Percentiles rank a stretch among this genome's conserved stretches.
phyloP scores from a whole-genome alignment of 2,797 vertebrate genomes.

The Notolabrus celidotus region DNA sequence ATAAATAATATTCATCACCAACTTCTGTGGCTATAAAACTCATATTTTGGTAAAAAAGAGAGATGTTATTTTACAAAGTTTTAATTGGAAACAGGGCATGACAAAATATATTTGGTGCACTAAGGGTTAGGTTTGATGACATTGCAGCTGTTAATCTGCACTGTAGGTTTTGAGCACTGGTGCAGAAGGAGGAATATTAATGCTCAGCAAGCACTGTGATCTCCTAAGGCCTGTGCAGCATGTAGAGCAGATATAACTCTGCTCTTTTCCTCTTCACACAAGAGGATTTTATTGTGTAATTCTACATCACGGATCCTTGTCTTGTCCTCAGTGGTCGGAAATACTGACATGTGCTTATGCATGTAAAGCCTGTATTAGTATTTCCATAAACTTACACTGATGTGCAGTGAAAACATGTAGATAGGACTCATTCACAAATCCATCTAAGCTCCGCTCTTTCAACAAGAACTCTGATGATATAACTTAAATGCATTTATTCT shows the following conservation, averaged over 20 bases:
- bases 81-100: background rate
- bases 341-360: slow-evolving; percentile 55
- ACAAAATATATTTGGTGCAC: background rate
- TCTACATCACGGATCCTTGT: slow-evolving; percentile 55
- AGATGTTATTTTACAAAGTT: background rate
- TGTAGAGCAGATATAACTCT: slow-evolving; percentile 51
- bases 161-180: slow-evolving; percentile 37
- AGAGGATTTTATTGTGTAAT: slow-evolving; percentile 68
- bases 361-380: slow-evolving; percentile 59
- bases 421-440: slow-evolving; percentile 46
- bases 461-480: background rate
- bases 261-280: slow-evolving; percentile 38
- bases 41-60: background rate
- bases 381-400: slow-evolving; percentile 40
- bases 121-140: slow-evolving; percentile 18
- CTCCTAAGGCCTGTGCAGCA: slow-evolving; percentile 43
- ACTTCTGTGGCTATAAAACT: background rate
- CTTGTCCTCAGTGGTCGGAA: slow-evolving; percentile 33
- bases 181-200: slow-evolving; percentile 61
- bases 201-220: slow-evolving; percentile 47
- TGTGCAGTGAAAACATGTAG: slow-evolving; percentile 24
- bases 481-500: background rate
- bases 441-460: slow-evolving; percentile 4
- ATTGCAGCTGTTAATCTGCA: slow-evolving; percentile 37
- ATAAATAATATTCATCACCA: background rate